Base-by-base conservation (phyloP, 1,140 invertebrate species). In the Trachymyrmex cornetzi region DNA sequence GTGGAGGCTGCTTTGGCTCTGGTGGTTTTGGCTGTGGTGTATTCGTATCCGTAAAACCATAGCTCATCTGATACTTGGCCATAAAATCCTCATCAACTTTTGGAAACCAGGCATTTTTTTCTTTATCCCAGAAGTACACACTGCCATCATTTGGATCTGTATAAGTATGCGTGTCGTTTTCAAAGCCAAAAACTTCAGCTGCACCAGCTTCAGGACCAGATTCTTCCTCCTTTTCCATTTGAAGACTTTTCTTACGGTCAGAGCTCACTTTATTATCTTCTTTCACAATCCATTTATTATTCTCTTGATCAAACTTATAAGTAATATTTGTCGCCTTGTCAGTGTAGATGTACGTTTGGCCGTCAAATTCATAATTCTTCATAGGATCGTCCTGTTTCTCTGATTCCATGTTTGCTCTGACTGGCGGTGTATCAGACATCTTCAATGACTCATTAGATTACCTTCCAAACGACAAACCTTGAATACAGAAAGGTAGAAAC, bases 1-100 rank as follows among this genome's bases (percentile, higher is more conserved):
- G 67, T 14, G 59, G 50, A 11, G 27, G 12, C 14, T 88, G 84
- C 9, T 55, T 48, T 4, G 79, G 44, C 22, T 85, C 57, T 19
- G 38, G n/a, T 22, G 67, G 3, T 57, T 91, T 88, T 2, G 22
- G 0, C 61, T 79, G 64, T 27, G 53, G n/a, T 3, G n/a, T 84
- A 77, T 93, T 93, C 7, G 92, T 38, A 85, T 95, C 94, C 24
- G 94, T 95, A 94, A 98, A 98, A 7, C 99, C 99, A 96, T 99
- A 99, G 94, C 96, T 98, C 96, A 99, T 97, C 95, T 99, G 99
- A 96, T 99, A 99, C 74, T 96, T 96, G 1, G 99, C 99, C 94
- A 99, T 97, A 93, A 99, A 99, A 90, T 99, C 98, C 92, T 99
- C 98, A 96, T 99, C 98, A 82, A 99, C 97, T 96, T 99, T 99